These are phyloP conservation scores for Pachycephala philippinensis DNA, from an alignment of 2,113 vertebrate species.

Conservation along the genomic window DNA sequence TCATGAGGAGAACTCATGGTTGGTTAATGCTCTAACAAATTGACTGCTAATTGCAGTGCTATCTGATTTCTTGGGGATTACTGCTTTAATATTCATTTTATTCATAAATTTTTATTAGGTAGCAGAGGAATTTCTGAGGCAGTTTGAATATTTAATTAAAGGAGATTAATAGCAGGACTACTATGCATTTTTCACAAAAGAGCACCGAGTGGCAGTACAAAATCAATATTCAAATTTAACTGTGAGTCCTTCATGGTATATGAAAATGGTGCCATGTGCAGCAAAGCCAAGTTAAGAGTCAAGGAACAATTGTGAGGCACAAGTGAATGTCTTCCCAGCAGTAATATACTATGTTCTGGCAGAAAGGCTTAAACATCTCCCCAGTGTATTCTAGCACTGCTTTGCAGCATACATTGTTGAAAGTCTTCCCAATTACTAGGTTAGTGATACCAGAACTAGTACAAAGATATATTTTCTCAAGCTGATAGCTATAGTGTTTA, in stretches of 20 bases:
- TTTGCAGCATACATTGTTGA: neutral
- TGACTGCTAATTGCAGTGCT: conserved; percentile 56
- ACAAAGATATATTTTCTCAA: conserved; percentile 49
- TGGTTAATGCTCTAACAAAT: conserved; percentile 59
- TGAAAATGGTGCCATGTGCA: conserved; percentile 29
- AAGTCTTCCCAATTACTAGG: conserved; percentile 5
- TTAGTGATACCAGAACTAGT: conserved; percentile 6
- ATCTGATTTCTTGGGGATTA: conserved; percentile 58
- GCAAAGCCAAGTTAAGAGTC: neutral
- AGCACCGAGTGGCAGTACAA: conserved; percentile 26
- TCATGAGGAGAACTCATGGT: conserved; percentile 27
- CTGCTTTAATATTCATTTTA: conserved; percentile 66
- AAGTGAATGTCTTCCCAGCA: neutral
- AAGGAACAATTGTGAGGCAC: neutral
- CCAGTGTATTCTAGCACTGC: neutral
- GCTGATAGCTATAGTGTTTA: neutral
- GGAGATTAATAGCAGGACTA: conserved; percentile 51
- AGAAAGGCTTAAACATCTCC: conserved; percentile 11
- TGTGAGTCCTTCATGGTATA: neutral
- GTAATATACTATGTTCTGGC: neutral
- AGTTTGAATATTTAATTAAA: conserved; percentile 69
- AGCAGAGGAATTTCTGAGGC: conserved; percentile 48
- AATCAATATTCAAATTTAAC: conserved; percentile 59
- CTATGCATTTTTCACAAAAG: conserved; percentile 29
- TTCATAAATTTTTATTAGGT: conserved; percentile 65